phyloP scores from a whole-genome alignment of 2,113 vertebrate species.

The Brienomyrus longianalis region DNA sequence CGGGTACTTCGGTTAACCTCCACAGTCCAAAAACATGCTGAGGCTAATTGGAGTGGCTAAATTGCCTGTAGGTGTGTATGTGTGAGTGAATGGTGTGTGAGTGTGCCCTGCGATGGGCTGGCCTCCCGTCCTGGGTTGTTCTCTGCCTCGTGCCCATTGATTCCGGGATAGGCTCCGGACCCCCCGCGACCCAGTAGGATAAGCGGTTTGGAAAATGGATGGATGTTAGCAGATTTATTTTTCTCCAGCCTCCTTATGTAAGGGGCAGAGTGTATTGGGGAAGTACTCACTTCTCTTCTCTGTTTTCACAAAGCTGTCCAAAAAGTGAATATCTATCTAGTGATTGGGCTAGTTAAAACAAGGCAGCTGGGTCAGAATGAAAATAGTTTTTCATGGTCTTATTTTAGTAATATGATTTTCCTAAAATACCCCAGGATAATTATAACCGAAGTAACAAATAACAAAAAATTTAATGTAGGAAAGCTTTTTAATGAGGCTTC shows the following conservation, averaged over 20 bases:
- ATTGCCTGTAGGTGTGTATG: too few relatives aligned
- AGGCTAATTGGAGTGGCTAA: too few relatives aligned
- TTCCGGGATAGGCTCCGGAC: too few relatives aligned
- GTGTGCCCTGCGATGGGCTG: too few relatives aligned
- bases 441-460: not conserved
- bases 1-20: too few relatives aligned
- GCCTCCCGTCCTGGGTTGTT: too few relatives aligned
- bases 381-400: not conserved
- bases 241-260: not conserved
- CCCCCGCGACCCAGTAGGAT: too few relatives aligned
- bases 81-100: too few relatives aligned
- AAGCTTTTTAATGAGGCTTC: not conserved
- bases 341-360: not conserved
- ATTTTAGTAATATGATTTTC: not conserved
- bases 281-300: not conserved
- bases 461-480: not conserved
- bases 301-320: not conserved
- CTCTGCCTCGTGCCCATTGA: too few relatives aligned
- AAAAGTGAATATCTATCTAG: not conserved
- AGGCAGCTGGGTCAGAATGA: not conserved
- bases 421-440: not conserved
- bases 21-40: too few relatives aligned
- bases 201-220: too few relatives aligned
- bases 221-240: not conserved
- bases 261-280: not conserved